phyloP scores from a whole-genome alignment of 2,113 vertebrate species.

The Antechinus stuartii region DNA sequence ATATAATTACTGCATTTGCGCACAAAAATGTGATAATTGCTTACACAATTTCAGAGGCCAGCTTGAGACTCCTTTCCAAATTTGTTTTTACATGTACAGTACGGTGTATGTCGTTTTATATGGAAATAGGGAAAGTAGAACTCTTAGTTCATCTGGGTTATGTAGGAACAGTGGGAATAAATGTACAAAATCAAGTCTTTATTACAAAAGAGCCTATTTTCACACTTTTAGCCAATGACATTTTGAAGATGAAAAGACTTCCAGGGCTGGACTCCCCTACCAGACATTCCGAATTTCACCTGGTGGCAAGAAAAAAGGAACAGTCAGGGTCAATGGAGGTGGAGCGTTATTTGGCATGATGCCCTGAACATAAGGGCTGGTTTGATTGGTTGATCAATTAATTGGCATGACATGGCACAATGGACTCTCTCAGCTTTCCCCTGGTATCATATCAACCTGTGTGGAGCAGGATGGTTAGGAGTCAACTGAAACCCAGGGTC shows the following conservation, averaged over 20 bases:
- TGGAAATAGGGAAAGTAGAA: conserved; percentile 72
- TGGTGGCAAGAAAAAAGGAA: neutral
- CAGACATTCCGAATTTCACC: conserved; percentile 39
- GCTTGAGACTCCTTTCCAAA: conserved; percentile 83
- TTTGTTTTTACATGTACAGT: conserved; percentile 81
- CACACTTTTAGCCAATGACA: conserved; percentile 22
- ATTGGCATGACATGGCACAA: neutral
- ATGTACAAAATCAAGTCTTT: conserved; percentile 68
- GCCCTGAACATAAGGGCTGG: neutral
- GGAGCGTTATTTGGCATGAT: neutral
- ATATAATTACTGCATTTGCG: conserved; percentile 84
- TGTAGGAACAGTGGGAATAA: conserved; percentile 54
- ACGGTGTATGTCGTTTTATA: conserved; percentile 78
- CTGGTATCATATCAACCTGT: neutral
- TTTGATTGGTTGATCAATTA: neutral
- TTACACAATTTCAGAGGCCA: conserved; percentile 84
- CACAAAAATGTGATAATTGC: conserved; percentile 84
- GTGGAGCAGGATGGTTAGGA: neutral
- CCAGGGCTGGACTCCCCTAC: neutral
- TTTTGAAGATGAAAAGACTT: conserved; percentile 36
- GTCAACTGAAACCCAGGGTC: neutral
- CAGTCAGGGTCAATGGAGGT: neutral
- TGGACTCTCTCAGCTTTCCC: neutral
- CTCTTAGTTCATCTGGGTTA: conserved; percentile 63
- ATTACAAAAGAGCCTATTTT: conserved; percentile 40